A percentile compares a stretch with the other conserved stretches of the same genome.
These are phyloP conservation scores for Tympanuchus pallidicinctus DNA, from an alignment of 2,113 vertebrate genomes.

Conservation along the genomic window DNA sequence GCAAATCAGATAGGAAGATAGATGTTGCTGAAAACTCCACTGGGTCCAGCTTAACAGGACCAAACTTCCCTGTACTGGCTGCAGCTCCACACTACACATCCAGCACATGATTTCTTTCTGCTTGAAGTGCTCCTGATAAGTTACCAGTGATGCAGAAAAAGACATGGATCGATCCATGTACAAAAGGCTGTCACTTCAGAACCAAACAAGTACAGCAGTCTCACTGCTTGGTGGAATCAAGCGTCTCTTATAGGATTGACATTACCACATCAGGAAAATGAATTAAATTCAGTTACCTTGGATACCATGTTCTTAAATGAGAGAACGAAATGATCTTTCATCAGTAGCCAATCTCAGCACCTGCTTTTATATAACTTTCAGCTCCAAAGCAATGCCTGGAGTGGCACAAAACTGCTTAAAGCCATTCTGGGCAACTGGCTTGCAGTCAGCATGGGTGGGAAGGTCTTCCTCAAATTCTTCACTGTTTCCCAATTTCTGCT, in stretches of 20 bases:
- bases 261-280: not conserved
- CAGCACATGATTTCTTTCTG: not conserved
- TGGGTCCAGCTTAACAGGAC: not conserved
- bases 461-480: not conserved
- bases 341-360: not conserved
- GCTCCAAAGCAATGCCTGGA: not conserved
- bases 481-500: not conserved
- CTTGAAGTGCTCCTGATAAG: not conserved
- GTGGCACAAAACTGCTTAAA: not conserved
- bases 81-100: not conserved
- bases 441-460: not conserved
- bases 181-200: not conserved
- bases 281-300: not conserved
- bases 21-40: not conserved
- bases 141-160: not conserved
- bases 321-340: not conserved
- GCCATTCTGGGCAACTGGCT: not conserved
- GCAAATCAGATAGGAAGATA: not conserved
- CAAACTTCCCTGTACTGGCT: not conserved
- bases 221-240: not conserved
- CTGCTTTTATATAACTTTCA: not conserved
- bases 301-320: not conserved
- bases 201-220: not conserved
- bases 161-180: fast-evolving
- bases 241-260: not conserved